phyloP scores from a whole-genome alignment of 2,113 vertebrate genomes.

The Nestor notabilis region DNA sequence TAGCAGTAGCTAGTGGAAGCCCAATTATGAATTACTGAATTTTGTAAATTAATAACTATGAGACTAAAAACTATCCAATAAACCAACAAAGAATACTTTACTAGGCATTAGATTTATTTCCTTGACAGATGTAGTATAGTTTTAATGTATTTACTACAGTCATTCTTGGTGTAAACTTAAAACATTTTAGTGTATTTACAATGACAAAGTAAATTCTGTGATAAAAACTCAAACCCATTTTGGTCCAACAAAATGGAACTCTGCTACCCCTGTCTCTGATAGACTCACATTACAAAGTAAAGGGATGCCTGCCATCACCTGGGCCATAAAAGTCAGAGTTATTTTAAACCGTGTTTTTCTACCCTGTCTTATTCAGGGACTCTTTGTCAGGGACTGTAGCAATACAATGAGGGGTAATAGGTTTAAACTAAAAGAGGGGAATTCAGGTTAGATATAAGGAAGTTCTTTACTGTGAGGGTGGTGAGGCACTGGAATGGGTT shows the following conservation, averaged over 20 bases:
- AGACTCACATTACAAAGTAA: neutral
- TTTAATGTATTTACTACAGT: neutral
- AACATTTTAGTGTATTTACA: neutral
- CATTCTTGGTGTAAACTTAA: neutral
- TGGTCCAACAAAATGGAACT: neutral
- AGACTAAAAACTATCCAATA: neutral
- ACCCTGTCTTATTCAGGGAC: neutral
- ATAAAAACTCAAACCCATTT: neutral
- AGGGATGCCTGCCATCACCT: neutral
- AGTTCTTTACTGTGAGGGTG: neutral
- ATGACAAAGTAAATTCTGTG: neutral
- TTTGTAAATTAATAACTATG: neutral
- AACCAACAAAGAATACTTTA: neutral
- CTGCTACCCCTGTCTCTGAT: accelerated
- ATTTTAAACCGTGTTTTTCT: neutral
- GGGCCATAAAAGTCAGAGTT: neutral
- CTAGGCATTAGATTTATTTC: neutral
- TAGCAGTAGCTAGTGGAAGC: neutral
- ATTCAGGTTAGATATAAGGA: neutral
- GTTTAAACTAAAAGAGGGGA: neutral
- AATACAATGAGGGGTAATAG: neutral
- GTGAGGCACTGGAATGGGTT: neutral
- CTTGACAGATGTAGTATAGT: neutral
- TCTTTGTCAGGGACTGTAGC: neutral
- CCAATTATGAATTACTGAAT: neutral